A percentile compares a stretch with the other conserved stretches of the same genome.
These are phyloP conservation scores for Catocala sponsa DNA, from an alignment of 2,888 invertebrate species.

Conservation along the genomic window DNA sequence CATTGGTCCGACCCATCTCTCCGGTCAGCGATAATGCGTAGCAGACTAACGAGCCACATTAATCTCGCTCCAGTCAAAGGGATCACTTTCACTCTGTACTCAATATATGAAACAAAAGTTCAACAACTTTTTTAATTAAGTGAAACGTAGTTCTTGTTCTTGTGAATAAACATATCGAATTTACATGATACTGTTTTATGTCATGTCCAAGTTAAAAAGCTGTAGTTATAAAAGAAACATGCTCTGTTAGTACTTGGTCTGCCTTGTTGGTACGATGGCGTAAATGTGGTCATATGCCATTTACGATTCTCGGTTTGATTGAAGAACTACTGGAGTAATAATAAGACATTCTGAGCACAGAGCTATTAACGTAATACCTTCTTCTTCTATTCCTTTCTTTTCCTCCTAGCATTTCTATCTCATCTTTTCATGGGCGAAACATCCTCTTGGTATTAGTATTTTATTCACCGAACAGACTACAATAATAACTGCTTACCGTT, in stretches of 20 bases:
- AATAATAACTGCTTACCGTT: no score
- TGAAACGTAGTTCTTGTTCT: conserved; percentile 42
- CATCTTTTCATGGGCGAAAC: no score
- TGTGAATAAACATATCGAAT: conserved; percentile 36
- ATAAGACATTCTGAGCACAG: no score
- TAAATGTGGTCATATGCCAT: background rate
- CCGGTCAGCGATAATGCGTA: conserved; percentile 59
- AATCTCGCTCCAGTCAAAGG: conserved; percentile 67
- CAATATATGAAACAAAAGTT: conserved; percentile 53
- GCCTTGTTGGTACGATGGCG: background rate
- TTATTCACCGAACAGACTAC: no score
- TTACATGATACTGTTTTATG: conserved; percentile 28
- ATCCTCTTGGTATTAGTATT: no score
- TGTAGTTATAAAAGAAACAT: background rate
- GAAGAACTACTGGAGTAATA: no score
- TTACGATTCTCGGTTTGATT: background rate
- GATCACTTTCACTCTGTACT: conserved; percentile 73
- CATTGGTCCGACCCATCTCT: conserved; percentile 62
- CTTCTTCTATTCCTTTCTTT: no score
- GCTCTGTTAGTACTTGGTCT: background rate
- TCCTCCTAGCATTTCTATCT: no score
- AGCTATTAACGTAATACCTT: no score
- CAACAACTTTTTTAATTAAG: conserved; percentile 57
- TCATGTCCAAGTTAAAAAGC: conserved; percentile 17
- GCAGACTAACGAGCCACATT: conserved; percentile 62